A percentile compares a stretch with the other conserved stretches of the same genome.
Evolutionary conservation across 2,888 invertebrate genomes (phyloP).

Genomic region (Diabrotica balteata): DNA sequence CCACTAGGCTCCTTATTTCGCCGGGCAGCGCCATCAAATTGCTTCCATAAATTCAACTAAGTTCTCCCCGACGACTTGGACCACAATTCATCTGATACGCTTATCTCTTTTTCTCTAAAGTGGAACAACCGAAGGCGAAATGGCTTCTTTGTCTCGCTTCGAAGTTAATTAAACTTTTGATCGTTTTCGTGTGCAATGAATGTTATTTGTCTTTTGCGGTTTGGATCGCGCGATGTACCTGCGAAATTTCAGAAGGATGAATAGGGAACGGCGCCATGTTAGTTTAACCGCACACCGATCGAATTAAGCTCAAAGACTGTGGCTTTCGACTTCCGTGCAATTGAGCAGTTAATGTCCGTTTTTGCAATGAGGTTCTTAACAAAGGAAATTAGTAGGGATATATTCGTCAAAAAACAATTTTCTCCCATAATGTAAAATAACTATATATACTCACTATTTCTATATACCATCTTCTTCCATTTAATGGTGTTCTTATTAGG

Average conservation of each 20-base stretch:
- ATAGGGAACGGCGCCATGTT: constrained; percentile 16
- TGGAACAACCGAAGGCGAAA: constrained; percentile 27
- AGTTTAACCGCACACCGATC: constrained; percentile 7
- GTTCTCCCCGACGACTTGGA: constrained; percentile 57
- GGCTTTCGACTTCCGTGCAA: no score
- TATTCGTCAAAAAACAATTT: no score
- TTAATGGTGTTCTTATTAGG: no score
- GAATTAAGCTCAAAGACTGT: no score
- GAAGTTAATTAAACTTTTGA: constrained; percentile 58
- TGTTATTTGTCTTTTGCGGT: constrained; percentile 50
- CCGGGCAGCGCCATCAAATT: constrained; percentile 58
- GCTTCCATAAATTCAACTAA: constrained; percentile 59
- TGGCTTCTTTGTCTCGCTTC: constrained; percentile 46
- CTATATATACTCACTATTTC: no score
- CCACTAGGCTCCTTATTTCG: constrained; percentile 55
- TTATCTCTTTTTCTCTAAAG: constrained; percentile 53
- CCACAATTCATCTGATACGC: constrained; percentile 57
- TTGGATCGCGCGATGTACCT: constrained; percentile 38
- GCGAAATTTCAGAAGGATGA: constrained; percentile 23
- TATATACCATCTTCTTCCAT: no score
- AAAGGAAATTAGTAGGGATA: no score
- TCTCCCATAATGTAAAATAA: no score
- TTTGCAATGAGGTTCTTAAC: no score
- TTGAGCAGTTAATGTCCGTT: no score
- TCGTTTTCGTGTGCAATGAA: constrained; percentile 52